Evolutionary conservation across 2,113 vertebrate genomes (phyloP).

Genomic region (Gnathonemus longibarbis): DNA sequence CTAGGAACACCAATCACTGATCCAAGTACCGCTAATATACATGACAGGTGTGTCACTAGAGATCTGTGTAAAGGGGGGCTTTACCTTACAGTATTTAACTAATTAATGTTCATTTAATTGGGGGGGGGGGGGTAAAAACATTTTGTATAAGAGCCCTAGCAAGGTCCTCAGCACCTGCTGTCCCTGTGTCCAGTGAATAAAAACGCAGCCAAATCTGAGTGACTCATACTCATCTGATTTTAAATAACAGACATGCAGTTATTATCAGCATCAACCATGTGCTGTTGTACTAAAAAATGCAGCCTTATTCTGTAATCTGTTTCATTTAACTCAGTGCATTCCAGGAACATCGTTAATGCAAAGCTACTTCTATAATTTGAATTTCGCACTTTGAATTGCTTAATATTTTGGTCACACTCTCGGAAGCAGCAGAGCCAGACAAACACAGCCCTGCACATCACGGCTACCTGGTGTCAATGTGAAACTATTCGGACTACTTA

Average conservation of each 20-base stretch:
- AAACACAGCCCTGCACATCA: neutral
- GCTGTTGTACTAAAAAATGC: neutral
- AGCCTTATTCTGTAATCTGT: neutral
- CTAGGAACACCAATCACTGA: neutral
- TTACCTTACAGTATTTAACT: neutral
- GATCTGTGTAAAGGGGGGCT: neutral
- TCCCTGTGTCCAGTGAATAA: neutral
- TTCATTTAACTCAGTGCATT: neutral
- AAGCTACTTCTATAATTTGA: neutral
- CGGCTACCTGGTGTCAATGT: neutral
- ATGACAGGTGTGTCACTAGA: neutral
- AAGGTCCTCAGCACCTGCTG: neutral
- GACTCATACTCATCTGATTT: neutral
- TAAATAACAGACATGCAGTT: neutral
- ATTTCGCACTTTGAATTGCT: neutral
- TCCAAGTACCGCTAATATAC: neutral
- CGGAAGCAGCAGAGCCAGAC: neutral
- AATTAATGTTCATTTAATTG: neutral
- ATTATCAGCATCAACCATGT: neutral
- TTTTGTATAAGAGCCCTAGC: neutral
- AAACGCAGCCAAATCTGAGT: neutral
- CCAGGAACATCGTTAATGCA: neutral
- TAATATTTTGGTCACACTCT: neutral
- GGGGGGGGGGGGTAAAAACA: neutral
- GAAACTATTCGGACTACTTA: neutral